These are phyloP conservation scores for Dynastes maya DNA, from an alignment of 2,888 invertebrate genomes.

Conservation along the genomic window DNA sequence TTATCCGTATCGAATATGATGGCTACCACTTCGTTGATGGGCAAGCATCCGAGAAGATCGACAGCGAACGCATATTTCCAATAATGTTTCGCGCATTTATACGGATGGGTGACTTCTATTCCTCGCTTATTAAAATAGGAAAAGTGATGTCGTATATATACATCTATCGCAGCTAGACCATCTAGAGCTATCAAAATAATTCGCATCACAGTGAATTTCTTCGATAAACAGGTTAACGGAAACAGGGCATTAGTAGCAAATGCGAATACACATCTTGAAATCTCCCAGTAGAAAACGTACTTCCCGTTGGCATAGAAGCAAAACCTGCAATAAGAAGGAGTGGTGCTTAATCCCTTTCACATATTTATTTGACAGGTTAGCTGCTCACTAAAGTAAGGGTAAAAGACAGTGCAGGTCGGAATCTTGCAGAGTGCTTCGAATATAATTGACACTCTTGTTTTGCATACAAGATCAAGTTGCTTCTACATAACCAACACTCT, in stretches of 20 bases:
- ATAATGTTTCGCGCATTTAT: conserved; percentile 57
- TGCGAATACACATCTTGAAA: conserved; percentile 52
- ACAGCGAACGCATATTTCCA: conserved; percentile 57
- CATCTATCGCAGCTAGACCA: conserved; percentile 55
- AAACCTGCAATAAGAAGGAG: conserved; percentile 1
- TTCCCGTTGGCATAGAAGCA: conserved; percentile 49
- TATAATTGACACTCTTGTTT: no score
- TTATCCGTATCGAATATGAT: neutral
- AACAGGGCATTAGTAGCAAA: conserved; percentile 52
- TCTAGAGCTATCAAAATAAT: conserved; percentile 53
- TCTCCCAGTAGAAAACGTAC: conserved; percentile 58
- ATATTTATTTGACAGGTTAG: neutral
- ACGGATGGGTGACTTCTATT: conserved; percentile 59
- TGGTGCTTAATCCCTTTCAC: neutral
- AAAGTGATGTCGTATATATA: conserved; percentile 59
- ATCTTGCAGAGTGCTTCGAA: no score
- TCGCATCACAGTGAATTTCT: conserved; percentile 21
- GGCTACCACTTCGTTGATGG: conserved; percentile 53
- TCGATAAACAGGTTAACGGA: conserved; percentile 47
- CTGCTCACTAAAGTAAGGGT: no score
- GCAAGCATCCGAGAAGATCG: conserved; percentile 57
- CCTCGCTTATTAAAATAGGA: conserved; percentile 58
- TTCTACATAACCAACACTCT: no score
- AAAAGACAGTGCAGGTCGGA: no score
- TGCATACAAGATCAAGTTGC: no score